Conservation (phyloP, 2,113 vertebrate species). For the Euleptes europaea region DNA sequence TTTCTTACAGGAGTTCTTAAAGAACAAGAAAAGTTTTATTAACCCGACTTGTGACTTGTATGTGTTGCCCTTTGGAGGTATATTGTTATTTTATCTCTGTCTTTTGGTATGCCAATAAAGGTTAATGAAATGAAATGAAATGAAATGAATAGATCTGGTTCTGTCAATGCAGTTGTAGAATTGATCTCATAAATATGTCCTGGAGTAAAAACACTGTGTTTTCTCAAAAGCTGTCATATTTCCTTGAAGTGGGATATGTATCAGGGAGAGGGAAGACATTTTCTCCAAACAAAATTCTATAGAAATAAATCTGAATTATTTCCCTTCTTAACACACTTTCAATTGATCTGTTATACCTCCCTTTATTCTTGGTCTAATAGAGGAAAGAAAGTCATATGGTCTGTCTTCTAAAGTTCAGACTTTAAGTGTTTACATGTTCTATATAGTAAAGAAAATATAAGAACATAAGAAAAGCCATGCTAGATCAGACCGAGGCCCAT, state of each 20-base stretch:
- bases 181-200: background rate
- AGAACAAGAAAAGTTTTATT: no score
- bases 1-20: no score
- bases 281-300: background rate
- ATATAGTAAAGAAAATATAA: background rate
- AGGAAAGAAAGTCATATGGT: background rate
- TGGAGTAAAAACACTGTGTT: background rate
- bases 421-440: fast-evolving
- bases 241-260: background rate
- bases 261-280: background rate
- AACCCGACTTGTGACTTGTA: no score
- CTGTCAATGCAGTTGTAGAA: background rate
- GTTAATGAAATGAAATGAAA: no score
- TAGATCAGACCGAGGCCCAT: no score
- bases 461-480: no score
- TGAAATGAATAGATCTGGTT: background rate
- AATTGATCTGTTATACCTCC: background rate
- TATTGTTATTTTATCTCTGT: no score
- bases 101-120: no score
- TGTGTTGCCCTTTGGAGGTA: no score
- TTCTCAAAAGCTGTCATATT: background rate
- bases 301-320: background rate
- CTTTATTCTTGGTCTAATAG: background rate
- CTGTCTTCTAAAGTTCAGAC: background rate
- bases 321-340: background rate